Evolutionary conservation across 2,797 vertebrate genomes (phyloP).

Genomic region (Pelodytes ibericus): DNA sequence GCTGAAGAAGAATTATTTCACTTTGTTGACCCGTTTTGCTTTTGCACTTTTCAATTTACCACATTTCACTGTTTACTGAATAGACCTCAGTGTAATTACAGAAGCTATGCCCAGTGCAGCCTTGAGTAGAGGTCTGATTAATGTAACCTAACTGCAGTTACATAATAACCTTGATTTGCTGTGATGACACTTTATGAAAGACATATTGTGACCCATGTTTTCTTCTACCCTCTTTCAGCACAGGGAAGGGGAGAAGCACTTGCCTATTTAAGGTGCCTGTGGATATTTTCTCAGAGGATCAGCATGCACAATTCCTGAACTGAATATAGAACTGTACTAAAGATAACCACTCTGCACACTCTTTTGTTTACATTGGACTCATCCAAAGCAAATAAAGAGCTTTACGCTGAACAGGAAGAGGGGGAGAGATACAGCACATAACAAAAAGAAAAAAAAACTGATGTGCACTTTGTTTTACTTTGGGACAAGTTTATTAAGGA

Average conservation of each 20-base stretch:
- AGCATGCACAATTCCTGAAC: slow-evolving; percentile 29
- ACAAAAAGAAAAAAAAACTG: slow-evolving; percentile 48
- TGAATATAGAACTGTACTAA: slow-evolving; percentile 36
- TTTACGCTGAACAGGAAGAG: slow-evolving; percentile 9
- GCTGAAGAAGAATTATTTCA: no score
- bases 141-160: background rate
- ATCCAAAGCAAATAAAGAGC: slow-evolving; percentile 42
- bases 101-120: no score
- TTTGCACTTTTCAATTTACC: no score
- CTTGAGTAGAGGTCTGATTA: background rate
- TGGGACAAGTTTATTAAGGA: slow-evolving; percentile 59
- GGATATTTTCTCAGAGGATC: slow-evolving; percentile 51
- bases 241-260: slow-evolving; percentile 76
- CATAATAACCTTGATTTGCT: no score
- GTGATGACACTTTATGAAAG: slow-evolving; percentile 22
- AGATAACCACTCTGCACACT: slow-evolving; percentile 53
- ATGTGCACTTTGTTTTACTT: slow-evolving; percentile 69
- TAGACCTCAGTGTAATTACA: no score
- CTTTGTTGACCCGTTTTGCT: no score
- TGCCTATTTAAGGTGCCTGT: slow-evolving; percentile 66
- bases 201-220: slow-evolving; percentile 54
- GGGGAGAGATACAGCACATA: background rate
- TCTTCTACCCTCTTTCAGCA: slow-evolving; percentile 66
- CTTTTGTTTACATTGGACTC: slow-evolving; percentile 69
- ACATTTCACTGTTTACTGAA: no score